A percentile compares a stretch with the other conserved stretches of the same genome.
These are phyloP conservation scores for Barbus barbus DNA, from an alignment of 2,113 vertebrate genomes.

Conservation along the genomic window DNA sequence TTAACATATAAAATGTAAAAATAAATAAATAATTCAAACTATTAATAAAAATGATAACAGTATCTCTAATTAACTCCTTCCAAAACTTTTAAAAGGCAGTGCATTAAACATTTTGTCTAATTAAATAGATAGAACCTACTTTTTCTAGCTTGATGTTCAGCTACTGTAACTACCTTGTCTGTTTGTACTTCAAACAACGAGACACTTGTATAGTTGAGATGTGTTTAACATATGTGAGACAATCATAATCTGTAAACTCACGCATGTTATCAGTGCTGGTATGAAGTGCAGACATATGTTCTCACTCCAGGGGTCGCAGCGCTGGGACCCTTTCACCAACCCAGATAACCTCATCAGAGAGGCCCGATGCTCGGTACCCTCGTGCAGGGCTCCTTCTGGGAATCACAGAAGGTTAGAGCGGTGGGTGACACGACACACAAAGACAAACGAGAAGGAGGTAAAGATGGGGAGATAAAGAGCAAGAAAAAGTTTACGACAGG, in stretches of 20 bases:
- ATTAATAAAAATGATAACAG: too few species aligned
- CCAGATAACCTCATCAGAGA: conserved; percentile 21
- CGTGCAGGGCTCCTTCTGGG: not conserved
- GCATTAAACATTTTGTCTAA: too few species aligned
- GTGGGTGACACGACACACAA: conserved; percentile 36
- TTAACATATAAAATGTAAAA: too few species aligned
- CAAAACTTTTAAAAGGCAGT: too few species aligned
- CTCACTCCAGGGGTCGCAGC: conserved; percentile 66
- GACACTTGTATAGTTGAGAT: too few species aligned
- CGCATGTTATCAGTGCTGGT: conserved; percentile 28
- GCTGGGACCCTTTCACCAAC: conserved; percentile 40
- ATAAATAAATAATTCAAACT: too few species aligned
- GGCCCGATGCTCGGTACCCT: not conserved
- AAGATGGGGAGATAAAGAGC: not conserved
- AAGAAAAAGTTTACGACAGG: not conserved
- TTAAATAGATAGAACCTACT: too few species aligned
- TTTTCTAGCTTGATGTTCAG: too few species aligned
- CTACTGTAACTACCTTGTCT: too few species aligned
- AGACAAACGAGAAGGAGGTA: not conserved
- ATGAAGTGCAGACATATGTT: conserved; percentile 49
- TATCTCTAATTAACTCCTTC: too few species aligned
- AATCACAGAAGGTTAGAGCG: conserved; percentile 18
- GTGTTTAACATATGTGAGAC: not conserved
- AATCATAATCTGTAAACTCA: conserved; percentile 23
- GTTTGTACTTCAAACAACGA: too few species aligned